Conservation (phyloP, 2,888 invertebrate species). For the Agonum fuliginosum region DNA sequence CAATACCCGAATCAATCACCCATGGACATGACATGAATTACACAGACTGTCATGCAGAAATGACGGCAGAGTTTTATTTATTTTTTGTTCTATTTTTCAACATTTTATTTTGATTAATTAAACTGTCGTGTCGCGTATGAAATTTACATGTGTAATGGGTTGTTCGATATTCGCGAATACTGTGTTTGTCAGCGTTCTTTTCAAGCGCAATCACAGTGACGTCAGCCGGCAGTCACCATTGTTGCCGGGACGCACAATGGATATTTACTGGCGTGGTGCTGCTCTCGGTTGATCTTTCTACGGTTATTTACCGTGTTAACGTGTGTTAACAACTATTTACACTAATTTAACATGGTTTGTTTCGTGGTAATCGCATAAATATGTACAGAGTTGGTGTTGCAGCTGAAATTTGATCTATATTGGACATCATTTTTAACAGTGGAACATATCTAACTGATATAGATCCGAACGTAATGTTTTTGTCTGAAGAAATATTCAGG, state of each 20-base stretch:
- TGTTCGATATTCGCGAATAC: conserved; percentile 40
- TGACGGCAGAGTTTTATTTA: conserved; percentile 46
- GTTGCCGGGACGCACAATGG: conserved; percentile 18
- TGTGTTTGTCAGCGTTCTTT: conserved; percentile 49
- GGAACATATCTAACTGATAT: no score
- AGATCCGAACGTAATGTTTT: no score
- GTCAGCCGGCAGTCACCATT: conserved; percentile 5
- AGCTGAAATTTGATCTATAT: background rate
- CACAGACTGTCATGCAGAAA: conserved; percentile 50
- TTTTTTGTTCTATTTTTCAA: conserved; percentile 47
- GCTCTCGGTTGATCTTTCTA: no score
- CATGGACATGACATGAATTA: conserved; percentile 50
- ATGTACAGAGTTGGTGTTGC: no score
- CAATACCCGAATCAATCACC: conserved; percentile 43
- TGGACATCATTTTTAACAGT: no score
- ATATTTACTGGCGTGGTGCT: background rate
- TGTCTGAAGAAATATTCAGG: no score
- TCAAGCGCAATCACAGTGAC: conserved; percentile 36
- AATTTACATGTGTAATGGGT: conserved; percentile 53
- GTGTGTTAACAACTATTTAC: conserved; percentile 31
- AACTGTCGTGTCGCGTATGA: conserved; percentile 41
- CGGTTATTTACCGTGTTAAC: no score
- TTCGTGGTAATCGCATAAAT: no score
- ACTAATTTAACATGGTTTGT: background rate
- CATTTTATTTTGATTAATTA: conserved; percentile 55